Percentiles rank a stretch among this genome's conserved stretches.
Evolutionary conservation across 2,113 vertebrate genomes (phyloP).

Genomic region (Dicentrarchus labrax): DNA sequence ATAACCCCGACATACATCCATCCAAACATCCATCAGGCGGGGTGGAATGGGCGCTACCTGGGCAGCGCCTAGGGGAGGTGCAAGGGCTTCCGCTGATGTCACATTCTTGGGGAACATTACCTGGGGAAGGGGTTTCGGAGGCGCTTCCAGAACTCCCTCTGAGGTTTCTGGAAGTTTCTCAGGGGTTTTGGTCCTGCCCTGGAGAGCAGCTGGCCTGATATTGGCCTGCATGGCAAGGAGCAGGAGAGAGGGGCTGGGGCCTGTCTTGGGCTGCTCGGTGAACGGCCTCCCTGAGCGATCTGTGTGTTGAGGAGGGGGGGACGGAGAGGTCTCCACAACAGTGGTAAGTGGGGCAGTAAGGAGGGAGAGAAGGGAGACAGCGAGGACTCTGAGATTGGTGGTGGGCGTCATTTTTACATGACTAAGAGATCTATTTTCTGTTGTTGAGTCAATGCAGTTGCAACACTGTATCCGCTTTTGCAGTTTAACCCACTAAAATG

Average conservation of each 20-base stretch:
- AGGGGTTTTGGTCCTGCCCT: slow-evolving; percentile 44
- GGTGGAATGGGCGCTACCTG: slow-evolving; percentile 80
- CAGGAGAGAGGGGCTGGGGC: slow-evolving; percentile 60
- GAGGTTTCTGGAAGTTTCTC: slow-evolving; percentile 63
- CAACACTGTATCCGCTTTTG: slow-evolving; percentile 74
- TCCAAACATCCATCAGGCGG: slow-evolving; percentile 81
- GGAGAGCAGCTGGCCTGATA: slow-evolving; percentile 66
- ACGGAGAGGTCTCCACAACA: slow-evolving; percentile 69
- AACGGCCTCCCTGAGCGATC: slow-evolving; percentile 63
- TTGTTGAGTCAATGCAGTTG: slow-evolving; percentile 79
- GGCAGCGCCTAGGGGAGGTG: slow-evolving; percentile 82
- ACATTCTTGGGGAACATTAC: slow-evolving; percentile 84
- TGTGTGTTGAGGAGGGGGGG: slow-evolving; percentile 54
- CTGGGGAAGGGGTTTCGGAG: slow-evolving; percentile 81
- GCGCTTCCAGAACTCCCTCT: slow-evolving; percentile 74
- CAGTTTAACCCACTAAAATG: slow-evolving; percentile 73
- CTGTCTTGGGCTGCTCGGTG: slow-evolving; percentile 55
- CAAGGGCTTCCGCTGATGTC: slow-evolving; percentile 79
- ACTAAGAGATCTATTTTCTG: slow-evolving; percentile 84
- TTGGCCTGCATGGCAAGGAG: slow-evolving; percentile 67
- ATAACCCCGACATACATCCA: slow-evolving; percentile 91
- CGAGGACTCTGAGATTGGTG: slow-evolving; percentile 80
- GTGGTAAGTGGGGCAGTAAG: slow-evolving; percentile 77
- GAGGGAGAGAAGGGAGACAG: slow-evolving; percentile 81
- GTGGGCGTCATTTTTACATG: slow-evolving; percentile 87